Conservation (phyloP, 2,797 vertebrate species). For the Myiotriccus ornatus region DNA sequence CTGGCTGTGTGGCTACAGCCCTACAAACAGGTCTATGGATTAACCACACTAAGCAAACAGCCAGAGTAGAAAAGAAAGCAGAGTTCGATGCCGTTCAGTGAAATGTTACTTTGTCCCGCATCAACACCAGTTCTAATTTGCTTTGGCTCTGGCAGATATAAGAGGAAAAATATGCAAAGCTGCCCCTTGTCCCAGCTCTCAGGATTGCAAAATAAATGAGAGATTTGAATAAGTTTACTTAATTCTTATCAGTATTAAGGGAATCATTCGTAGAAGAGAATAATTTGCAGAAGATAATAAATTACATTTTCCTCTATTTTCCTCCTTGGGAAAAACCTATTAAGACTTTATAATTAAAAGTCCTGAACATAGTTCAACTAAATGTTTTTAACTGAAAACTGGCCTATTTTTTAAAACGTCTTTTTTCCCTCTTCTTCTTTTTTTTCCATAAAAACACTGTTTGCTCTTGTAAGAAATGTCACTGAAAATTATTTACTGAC, state of each 20-base stretch:
- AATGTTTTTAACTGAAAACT: slow-evolving; percentile 2
- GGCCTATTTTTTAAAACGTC: not conserved
- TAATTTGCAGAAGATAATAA: not conserved
- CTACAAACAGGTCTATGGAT: not conserved
- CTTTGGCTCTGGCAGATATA: not conserved
- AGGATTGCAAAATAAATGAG: not conserved
- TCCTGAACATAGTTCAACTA: not conserved
- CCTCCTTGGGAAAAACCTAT: not conserved
- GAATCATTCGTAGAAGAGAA: not conserved
- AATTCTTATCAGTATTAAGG: slow-evolving; percentile 13
- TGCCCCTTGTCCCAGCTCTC: not conserved
- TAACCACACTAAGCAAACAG: not conserved
- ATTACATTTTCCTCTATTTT: slow-evolving; percentile 3
- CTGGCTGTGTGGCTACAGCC: not conserved
- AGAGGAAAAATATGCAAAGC: slow-evolving; percentile 11
- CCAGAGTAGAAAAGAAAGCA: not conserved
- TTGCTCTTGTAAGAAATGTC: not conserved
- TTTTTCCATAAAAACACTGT: not conserved
- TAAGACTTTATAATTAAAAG: slow-evolving; percentile 18
- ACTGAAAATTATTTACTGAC: not conserved
- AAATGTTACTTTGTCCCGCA: not conserved
- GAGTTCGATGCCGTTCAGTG: not conserved
- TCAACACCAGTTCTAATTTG: not conserved
- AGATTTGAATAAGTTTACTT: slow-evolving; percentile 30
- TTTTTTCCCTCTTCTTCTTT: not conserved